These are phyloP conservation scores for Brenthis ino DNA, from an alignment of 2,888 invertebrate species.

Conservation along the genomic window DNA sequence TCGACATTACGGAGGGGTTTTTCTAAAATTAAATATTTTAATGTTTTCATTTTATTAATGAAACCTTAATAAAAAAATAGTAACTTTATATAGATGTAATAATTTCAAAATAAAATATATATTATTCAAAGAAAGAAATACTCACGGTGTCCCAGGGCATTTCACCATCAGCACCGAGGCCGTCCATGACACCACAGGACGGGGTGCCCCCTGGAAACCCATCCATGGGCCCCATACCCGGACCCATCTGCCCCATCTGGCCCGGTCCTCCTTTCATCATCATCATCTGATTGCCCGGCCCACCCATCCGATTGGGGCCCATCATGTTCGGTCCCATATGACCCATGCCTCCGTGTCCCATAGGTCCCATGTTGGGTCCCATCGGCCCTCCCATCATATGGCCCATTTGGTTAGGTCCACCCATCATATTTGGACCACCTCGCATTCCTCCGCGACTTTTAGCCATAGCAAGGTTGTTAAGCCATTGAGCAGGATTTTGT, in stretches of 20 bases:
- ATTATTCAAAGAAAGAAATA: constrained; percentile 35
- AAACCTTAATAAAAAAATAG: no score
- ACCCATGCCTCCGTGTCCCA: constrained; percentile 74
- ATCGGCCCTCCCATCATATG: constrained; percentile 80
- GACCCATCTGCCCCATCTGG: constrained; percentile 76
- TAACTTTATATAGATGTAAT: neutral
- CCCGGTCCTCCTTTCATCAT: constrained; percentile 75
- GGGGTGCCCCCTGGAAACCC: constrained; percentile 82
- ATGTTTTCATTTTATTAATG: neutral
- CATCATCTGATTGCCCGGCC: constrained; percentile 76
- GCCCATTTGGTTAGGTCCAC: constrained; percentile 76
- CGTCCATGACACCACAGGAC: constrained; percentile 83
- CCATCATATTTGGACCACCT: constrained; percentile 79
- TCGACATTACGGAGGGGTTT: constrained; percentile 79
- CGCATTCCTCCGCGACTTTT: constrained; percentile 86
- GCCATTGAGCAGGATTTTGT: constrained; percentile 91
- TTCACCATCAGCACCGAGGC: constrained; percentile 83
- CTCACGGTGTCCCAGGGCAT: constrained; percentile 83
- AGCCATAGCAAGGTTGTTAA: constrained; percentile 89
- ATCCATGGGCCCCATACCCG: constrained; percentile 77
- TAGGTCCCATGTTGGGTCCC: constrained; percentile 75
- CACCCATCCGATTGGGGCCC: constrained; percentile 75
- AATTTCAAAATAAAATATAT: neutral
- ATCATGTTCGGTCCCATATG: constrained; percentile 79
- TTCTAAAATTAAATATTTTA: constrained; percentile 55